Conservation (phyloP, 2,888 invertebrate species). For the Acanthopleura granulata region DNA sequence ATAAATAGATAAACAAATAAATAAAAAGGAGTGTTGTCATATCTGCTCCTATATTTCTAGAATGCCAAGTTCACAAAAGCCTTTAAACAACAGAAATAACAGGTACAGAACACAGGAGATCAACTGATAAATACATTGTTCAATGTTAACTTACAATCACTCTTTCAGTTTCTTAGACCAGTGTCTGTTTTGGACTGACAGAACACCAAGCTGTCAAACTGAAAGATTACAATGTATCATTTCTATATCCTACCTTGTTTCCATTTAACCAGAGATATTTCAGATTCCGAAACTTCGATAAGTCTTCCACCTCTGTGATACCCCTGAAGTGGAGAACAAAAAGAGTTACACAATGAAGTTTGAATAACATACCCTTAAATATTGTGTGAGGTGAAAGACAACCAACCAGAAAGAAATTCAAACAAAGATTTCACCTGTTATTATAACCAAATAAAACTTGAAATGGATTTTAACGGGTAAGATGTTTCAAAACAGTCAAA, state of each 20-base stretch:
- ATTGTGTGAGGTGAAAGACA: not conserved
- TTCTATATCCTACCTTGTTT: constrained; percentile 50
- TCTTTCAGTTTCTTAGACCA: too few relatives aligned
- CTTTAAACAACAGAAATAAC: not conserved
- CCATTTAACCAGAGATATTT: constrained; percentile 62
- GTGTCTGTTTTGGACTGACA: too few relatives aligned
- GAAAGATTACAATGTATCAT: too few relatives aligned
- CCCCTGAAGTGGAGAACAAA: constrained; percentile 45
- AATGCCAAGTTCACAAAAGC: too few relatives aligned
- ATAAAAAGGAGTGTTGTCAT: too few relatives aligned
- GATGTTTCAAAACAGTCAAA: too few relatives aligned
- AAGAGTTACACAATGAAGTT: not conserved
- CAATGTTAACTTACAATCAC: too few relatives aligned
- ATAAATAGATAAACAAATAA: too few relatives aligned
- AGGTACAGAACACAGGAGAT: not conserved
- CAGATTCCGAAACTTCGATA: constrained; percentile 54
- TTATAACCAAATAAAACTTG: too few relatives aligned
- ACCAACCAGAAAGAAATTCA: not conserved
- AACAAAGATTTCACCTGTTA: not conserved
- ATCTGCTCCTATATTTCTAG: too few relatives aligned
- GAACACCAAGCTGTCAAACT: too few relatives aligned
- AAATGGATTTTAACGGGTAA: too few relatives aligned
- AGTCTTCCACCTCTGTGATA: constrained; percentile 46
- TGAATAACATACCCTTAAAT: not conserved
- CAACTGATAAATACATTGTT: not conserved